Evolutionary conservation across 2,888 invertebrate genomes (phyloP).

Genomic region (Spisula solida): DNA sequence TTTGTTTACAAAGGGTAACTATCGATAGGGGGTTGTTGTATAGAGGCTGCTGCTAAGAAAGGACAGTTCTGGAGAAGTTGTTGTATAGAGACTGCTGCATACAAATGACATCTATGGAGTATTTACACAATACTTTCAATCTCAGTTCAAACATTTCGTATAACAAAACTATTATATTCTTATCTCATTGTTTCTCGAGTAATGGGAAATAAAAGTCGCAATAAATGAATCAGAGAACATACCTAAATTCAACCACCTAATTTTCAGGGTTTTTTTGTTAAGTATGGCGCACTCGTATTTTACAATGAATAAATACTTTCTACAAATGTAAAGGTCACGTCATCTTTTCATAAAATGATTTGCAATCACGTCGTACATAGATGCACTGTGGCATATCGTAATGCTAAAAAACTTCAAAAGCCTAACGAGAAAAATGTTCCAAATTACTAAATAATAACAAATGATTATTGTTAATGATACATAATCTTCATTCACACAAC

Average conservation of each 20-base stretch:
- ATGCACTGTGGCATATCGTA: not conserved
- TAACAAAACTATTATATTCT: not conserved
- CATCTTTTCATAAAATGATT: not conserved
- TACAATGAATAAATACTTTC: not conserved
- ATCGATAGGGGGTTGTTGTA: too few relatives aligned
- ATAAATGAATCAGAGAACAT: not conserved
- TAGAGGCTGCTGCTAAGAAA: too few relatives aligned
- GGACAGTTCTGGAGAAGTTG: too few relatives aligned
- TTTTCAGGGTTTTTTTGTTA: not conserved
- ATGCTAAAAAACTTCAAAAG: not conserved
- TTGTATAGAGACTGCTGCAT: too few relatives aligned
- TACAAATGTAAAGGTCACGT: not conserved
- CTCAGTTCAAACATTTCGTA: too few relatives aligned
- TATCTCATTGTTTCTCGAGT: not conserved
- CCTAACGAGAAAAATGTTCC: not conserved
- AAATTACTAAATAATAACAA: not conserved
- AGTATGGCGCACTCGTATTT: not conserved
- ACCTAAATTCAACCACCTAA: not conserved
- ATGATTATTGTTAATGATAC: not conserved
- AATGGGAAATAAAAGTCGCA: conserved; percentile 7
- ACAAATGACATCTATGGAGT: too few relatives aligned
- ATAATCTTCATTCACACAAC: not conserved
- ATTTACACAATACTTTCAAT: too few relatives aligned
- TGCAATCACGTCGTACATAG: not conserved
- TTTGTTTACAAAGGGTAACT: too few relatives aligned